Evolutionary conservation across 2,888 invertebrate genomes (phyloP).

Genomic region (Drosophila subquinaria): DNA sequence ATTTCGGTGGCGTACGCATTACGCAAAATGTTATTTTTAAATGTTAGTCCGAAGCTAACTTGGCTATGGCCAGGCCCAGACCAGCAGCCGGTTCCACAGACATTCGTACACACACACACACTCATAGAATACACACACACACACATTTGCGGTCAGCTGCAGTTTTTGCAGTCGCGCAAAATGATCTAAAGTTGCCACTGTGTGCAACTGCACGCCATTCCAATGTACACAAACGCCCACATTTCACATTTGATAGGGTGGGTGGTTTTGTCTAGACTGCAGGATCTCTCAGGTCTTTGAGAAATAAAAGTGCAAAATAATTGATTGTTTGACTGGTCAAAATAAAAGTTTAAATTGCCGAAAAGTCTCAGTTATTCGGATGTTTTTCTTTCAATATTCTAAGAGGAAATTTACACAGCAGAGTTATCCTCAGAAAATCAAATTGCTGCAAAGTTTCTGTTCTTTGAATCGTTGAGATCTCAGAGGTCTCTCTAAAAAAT

Average conservation of each 20-base stretch:
- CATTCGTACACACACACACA: conserved; percentile 2
- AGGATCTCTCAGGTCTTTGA: conserved; percentile 11
- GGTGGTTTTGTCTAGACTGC: conserved; percentile 32
- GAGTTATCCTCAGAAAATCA: too few species aligned
- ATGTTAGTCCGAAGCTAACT: conserved; percentile 77
- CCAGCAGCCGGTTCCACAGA: conserved; percentile 45
- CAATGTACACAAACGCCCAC: conserved; percentile 49
- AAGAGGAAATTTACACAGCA: too few species aligned
- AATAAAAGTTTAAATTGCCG: neutral
- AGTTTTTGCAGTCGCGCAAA: conserved; percentile 37
- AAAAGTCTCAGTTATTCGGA: too few species aligned
- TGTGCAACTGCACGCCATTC: conserved; percentile 36
- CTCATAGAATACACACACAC: conserved; percentile 3
- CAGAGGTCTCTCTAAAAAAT: neutral
- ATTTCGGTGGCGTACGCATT: conserved; percentile 70
- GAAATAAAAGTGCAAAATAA: neutral
- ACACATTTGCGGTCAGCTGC: conserved; percentile 45
- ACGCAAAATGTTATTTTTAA: conserved; percentile 85
- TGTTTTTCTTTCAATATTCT: neutral
- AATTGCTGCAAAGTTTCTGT: neutral
- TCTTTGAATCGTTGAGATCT: conserved; percentile 5
- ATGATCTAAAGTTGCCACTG: conserved; percentile 33
- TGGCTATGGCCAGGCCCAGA: conserved; percentile 58
- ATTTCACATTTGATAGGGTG: conserved; percentile 2
- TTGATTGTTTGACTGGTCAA: neutral